Conservation (phyloP, 1,140 invertebrate species). For the Anagrus nilaparvatae region DNA sequence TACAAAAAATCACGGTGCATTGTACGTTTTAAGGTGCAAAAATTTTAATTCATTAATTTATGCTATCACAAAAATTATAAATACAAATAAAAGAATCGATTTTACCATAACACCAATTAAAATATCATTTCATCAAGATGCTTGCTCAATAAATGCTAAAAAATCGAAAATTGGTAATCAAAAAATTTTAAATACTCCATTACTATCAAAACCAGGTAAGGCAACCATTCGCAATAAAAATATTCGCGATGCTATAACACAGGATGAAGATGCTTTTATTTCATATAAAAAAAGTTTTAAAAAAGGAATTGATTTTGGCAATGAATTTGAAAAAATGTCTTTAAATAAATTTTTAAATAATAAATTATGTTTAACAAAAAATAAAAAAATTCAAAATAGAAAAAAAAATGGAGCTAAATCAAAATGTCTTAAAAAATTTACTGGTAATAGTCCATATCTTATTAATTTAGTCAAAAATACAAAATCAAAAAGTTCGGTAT, state of each 20-base stretch:
- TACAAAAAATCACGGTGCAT: slow-evolving; percentile 25
- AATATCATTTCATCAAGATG: slow-evolving; percentile 22
- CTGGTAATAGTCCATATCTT: too few relatives aligned
- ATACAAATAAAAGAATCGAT: slow-evolving; percentile 29
- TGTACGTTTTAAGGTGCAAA: slow-evolving; percentile 32
- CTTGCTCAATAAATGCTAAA: slow-evolving; percentile 12
- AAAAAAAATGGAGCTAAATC: too few relatives aligned
- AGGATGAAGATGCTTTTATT: slow-evolving; percentile 23
- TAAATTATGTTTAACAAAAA: too few relatives aligned
- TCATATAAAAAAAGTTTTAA: slow-evolving; percentile 22
- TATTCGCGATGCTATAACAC: slow-evolving; percentile 9
- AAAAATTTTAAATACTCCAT: slow-evolving; percentile 17
- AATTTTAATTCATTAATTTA: slow-evolving; percentile 28
- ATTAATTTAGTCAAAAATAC: too few relatives aligned
- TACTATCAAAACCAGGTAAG: slow-evolving; percentile 19
- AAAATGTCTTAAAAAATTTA: too few relatives aligned
- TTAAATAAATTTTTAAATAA: too few relatives aligned
- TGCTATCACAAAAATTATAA: slow-evolving; percentile 31
- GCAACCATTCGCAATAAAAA: slow-evolving; percentile 15
- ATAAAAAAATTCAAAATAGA: too few relatives aligned
- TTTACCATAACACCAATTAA: slow-evolving; percentile 28
- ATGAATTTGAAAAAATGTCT: slow-evolving; percentile 14
- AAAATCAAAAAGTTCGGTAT: too few relatives aligned
- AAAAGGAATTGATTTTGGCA: slow-evolving; percentile 16
- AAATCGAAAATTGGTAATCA: slow-evolving; percentile 7